Conservation (phyloP, 1,140 invertebrate species). For the Pachyrhynchus sulphureomaculatus region DNA sequence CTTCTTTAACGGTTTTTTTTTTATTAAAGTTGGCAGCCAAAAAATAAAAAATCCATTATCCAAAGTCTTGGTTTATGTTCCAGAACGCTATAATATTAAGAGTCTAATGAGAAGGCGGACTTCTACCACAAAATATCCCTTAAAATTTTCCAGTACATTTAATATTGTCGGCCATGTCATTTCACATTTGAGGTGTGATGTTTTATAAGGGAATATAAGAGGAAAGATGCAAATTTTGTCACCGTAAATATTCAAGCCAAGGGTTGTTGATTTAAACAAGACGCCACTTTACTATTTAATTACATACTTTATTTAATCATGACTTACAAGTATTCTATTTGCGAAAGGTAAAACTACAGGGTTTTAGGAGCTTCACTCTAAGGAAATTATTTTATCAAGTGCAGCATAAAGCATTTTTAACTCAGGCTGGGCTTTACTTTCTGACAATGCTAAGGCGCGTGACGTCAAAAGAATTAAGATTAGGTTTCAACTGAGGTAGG, state of each 20-base stretch:
- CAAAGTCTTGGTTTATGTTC: conserved; percentile 7
- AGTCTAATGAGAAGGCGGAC: conserved; percentile 20
- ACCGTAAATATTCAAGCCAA: not conserved
- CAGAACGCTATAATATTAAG: conserved; percentile 17
- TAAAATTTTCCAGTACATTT: conserved; percentile 23
- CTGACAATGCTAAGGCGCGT: too few species aligned
- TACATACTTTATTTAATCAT: not conserved
- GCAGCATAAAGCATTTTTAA: too few species aligned
- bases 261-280: conserved; percentile 3
- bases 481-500: too few species aligned
- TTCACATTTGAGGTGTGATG: conserved; percentile 11
- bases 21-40: not conserved
- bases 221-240: not conserved
- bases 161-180: conserved; percentile 17
- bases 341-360: too few species aligned
- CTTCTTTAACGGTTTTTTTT: too few species aligned
- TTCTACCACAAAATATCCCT: conserved; percentile 13
- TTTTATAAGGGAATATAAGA: conserved; percentile 3
- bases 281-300: conserved; percentile 1
- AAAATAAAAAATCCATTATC: conserved; percentile 11
- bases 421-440: too few species aligned
- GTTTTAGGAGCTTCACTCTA: too few species aligned
- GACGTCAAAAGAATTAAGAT: too few species aligned
- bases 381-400: too few species aligned
- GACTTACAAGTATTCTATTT: too few species aligned